Percentiles rank a stretch among this genome's conserved stretches.
These are phyloP conservation scores for Macroglossus sobrinus DNA, from an alignment of 2,113 vertebrate genomes.

Conservation along the genomic window DNA sequence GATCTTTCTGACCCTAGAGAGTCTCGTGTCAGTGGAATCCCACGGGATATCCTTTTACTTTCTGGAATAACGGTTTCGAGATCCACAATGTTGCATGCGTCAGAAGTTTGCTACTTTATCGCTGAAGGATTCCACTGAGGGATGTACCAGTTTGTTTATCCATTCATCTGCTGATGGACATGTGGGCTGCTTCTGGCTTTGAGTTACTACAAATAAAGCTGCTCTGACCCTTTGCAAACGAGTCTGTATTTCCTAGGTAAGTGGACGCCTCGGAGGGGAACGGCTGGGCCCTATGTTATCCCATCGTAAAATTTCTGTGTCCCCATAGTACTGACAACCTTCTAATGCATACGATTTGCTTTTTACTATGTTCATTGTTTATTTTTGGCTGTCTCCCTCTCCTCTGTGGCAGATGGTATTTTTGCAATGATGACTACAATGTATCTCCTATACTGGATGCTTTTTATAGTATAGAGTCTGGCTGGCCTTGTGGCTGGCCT, in stretches of 20 bases:
- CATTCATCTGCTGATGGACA: not conserved
- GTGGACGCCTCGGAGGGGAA: not conserved
- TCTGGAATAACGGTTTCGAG: not conserved
- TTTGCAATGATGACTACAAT: not conserved
- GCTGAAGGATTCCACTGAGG: not conserved
- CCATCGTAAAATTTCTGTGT: not conserved
- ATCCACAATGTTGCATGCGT: fast-evolving
- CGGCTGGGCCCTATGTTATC: not conserved
- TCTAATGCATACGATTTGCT: fast-evolving
- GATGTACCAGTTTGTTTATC: not conserved
- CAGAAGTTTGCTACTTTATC: fast-evolving
- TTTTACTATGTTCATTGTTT: not conserved
- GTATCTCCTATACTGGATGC: not conserved
- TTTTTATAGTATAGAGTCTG: not conserved
- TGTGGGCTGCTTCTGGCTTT: not conserved
- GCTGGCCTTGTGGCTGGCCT: not conserved
- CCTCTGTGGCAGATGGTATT: not conserved
- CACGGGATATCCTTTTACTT: fast-evolving
- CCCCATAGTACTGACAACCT: fast-evolving
- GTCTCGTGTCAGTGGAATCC: not conserved
- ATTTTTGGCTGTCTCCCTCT: not conserved
- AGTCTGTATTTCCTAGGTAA: not conserved
- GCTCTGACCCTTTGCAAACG: not conserved
- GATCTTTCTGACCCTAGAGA: not conserved
- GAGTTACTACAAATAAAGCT: not conserved